Percentiles rank a stretch among this genome's conserved stretches.
Evolutionary conservation across 1,140 invertebrate genomes (phyloP).

Genomic region (Philopotamus ludificatus): DNA sequence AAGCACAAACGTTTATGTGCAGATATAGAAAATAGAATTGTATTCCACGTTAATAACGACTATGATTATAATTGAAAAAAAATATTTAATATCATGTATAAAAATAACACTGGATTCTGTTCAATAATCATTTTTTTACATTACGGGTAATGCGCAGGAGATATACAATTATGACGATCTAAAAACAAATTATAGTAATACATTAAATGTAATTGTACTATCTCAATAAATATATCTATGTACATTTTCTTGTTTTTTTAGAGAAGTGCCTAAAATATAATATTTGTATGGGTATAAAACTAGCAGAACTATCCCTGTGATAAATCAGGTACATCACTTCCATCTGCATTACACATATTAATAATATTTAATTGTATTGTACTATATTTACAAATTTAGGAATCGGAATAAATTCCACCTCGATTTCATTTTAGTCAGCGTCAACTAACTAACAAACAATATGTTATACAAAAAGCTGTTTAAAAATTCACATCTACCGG

Average conservation of each 20-base stretch:
- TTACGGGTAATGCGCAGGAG: neutral
- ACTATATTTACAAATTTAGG: neutral
- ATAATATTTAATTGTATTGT: neutral
- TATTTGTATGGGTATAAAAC: slow-evolving; percentile 3
- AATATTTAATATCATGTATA: neutral
- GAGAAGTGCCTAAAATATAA: neutral
- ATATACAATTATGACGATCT: neutral
- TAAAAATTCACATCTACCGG: too few relatives aligned
- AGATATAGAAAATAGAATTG: neutral
- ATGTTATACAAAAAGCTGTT: too few relatives aligned
- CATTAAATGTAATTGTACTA: neutral
- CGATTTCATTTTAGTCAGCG: too few relatives aligned
- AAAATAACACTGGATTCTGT: slow-evolving; percentile 4
- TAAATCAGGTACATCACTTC: slow-evolving; percentile 19
- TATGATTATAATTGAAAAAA: neutral
- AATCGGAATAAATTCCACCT: neutral
- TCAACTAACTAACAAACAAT: too few relatives aligned
- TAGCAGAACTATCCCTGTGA: slow-evolving; percentile 25
- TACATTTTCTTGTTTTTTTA: neutral
- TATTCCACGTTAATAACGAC: neutral
- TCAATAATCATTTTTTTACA: neutral
- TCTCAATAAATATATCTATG: neutral
- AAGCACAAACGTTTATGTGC: neutral
- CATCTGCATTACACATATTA: neutral
- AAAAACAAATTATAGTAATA: neutral